A percentile compares a stretch with the other conserved stretches of the same genome.
Evolutionary conservation across 2,797 vertebrate genomes (phyloP).

Genomic region (Coluber constrictor): DNA sequence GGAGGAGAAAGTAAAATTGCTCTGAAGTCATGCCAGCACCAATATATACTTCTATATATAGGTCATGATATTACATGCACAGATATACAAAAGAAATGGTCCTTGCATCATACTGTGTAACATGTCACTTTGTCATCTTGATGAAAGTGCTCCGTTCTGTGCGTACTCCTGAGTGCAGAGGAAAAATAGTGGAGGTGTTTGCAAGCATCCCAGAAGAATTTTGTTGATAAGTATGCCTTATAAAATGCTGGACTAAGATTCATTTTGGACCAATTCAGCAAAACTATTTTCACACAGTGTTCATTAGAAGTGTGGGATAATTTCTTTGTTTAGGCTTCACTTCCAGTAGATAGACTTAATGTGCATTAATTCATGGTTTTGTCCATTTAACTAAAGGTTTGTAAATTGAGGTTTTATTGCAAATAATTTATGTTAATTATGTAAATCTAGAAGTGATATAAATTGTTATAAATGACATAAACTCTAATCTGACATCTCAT

Average conservation of each 20-base stretch:
- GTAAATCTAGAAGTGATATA: background rate
- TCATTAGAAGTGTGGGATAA: background rate
- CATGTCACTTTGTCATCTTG: background rate
- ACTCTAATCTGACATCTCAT: background rate
- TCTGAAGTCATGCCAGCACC: background rate
- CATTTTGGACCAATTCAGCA: background rate
- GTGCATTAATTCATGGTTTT: background rate
- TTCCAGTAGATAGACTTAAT: background rate
- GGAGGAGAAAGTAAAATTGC: background rate
- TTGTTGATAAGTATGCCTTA: background rate
- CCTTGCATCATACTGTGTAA: background rate
- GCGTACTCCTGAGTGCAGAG: background rate
- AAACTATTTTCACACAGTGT: background rate
- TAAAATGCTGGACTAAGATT: background rate
- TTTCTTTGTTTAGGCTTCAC: background rate
- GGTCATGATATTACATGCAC: background rate
- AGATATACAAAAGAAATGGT: background rate
- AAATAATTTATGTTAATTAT: background rate
- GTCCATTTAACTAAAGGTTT: background rate
- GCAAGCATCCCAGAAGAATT: background rate
- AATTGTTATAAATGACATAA: background rate
- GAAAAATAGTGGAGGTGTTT: background rate
- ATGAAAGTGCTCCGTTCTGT: background rate
- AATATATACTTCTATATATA: background rate
- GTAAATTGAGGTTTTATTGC: background rate